Evolutionary conservation across 2,113 vertebrate species (phyloP), one percentile per base, ranked within the genome.

Genomic region (Merops nubicus): DNA sequence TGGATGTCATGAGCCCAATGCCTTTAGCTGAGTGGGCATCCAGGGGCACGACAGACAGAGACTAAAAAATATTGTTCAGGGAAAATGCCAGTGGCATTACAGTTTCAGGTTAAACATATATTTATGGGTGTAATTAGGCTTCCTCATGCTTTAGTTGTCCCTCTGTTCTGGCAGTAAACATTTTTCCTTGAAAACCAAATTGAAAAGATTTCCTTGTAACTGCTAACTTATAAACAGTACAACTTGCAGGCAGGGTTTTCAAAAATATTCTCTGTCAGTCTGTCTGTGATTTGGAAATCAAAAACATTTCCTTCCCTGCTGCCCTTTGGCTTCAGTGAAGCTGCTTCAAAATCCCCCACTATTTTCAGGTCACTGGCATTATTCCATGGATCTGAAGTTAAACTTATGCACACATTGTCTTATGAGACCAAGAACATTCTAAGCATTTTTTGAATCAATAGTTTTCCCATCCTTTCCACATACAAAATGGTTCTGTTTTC

Each of bases 401-500:
- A 92, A 85, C 16, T 82, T 89, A 48, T 4, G 17, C 23, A 81
- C 51, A 51, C 23, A 40, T 51, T 69, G 26, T 89, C 63, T 76
- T 79, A 67, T 40, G 22, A 65, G 40, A 64, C 25, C 2, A 2
- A 85, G 51, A 86, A 31, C 31, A 40, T 68, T 78, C 53, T 57
- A 64, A 82, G 11, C 0, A 0, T 0, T 8, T 92, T 84, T 73
- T 79, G 42, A 89, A 91, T 89, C 69, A 82, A 34, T 79, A 38
- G 42, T 93, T 96, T 96, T 50, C 47, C 74, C 22, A 65, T 91
- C 48, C 34, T 88, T 93, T 82, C 43, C 57, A 82, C 56, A 10
- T 34, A 60, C 15, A 59, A 75, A 94, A 43, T 29, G 28, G 33
- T 85, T 85, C 62, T 87, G 31, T 75, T 96, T 94, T 86, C 73